These are phyloP conservation scores for Chrysodeixis includens DNA, from an alignment of 2,888 invertebrate species.

Conservation along the genomic window DNA sequence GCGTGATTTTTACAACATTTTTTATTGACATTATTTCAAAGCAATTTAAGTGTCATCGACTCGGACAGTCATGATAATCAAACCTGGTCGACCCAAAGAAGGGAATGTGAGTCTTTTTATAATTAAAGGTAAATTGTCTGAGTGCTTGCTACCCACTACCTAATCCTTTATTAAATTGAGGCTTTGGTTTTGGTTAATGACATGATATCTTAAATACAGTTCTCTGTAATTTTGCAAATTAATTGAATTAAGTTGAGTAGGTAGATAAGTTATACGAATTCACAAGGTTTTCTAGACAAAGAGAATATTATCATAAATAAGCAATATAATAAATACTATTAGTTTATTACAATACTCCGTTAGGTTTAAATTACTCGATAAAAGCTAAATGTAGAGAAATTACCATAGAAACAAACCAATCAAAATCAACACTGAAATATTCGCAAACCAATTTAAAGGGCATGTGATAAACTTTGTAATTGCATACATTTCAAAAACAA, in stretches of 20 bases:
- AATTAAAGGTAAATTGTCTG: slow-evolving; percentile 45
- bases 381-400: not conserved
- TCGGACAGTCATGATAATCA: slow-evolving; percentile 28
- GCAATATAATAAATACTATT: slow-evolving; percentile 15
- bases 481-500: not conserved
- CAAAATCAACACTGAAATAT: not conserved
- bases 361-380: not conserved
- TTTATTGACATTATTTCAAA: slow-evolving; percentile 45
- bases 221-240: slow-evolving; percentile 31
- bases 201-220: slow-evolving; percentile 35
- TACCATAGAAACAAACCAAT: not conserved
- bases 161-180: slow-evolving; percentile 45
- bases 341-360: not conserved
- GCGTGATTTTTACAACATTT: slow-evolving; percentile 25
- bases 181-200: slow-evolving; percentile 16
- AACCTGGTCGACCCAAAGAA: slow-evolving; percentile 36
- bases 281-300: slow-evolving; percentile 29
- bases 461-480: not conserved
- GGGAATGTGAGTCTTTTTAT: slow-evolving; percentile 30
- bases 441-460: not conserved
- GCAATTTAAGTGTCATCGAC: slow-evolving; percentile 46
- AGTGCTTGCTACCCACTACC: slow-evolving; percentile 48
- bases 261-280: slow-evolving; percentile 37
- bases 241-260: slow-evolving; percentile 33
- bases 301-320: slow-evolving; percentile 30